Evolutionary conservation across 1,140 invertebrate species (phyloP).

Genomic region (Drosophila pallidifrons): DNA sequence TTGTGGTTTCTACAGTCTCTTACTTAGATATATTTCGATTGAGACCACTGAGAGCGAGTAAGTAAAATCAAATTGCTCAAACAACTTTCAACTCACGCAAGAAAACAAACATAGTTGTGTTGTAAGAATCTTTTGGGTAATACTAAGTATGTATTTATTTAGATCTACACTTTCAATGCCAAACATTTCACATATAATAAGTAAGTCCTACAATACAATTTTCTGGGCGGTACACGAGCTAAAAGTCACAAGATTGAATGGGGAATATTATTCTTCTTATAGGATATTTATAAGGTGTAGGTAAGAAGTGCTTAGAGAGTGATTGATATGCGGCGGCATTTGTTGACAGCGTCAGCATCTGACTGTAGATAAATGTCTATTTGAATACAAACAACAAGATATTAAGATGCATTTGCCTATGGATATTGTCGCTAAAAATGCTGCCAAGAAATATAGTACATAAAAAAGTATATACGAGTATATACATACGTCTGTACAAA

Average conservation of each 20-base stretch:
- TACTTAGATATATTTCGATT: slow-evolving; percentile 2
- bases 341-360: slow-evolving; percentile 44
- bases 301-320: slow-evolving; percentile 46
- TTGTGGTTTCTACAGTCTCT: background rate
- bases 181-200: slow-evolving; percentile 17
- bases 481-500: slow-evolving; percentile 32
- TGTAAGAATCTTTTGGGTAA: slow-evolving; percentile 34
- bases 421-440: slow-evolving; percentile 35
- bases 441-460: slow-evolving; percentile 33
- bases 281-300: slow-evolving; percentile 40
- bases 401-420: slow-evolving; percentile 42
- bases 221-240: slow-evolving; percentile 27
- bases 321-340: slow-evolving; percentile 69
- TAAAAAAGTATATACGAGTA: slow-evolving; percentile 21
- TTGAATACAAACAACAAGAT: slow-evolving; percentile 54
- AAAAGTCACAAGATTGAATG: slow-evolving; percentile 69
- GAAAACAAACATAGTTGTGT: slow-evolving; percentile 38
- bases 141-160: slow-evolving; percentile 18
- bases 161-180: slow-evolving; percentile 34
- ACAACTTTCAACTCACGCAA: slow-evolving; percentile 23
- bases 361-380: slow-evolving; percentile 41
- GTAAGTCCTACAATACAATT: slow-evolving; percentile 26
- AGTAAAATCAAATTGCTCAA: slow-evolving; percentile 47
- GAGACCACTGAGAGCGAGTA: slow-evolving; percentile 17
- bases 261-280: slow-evolving; percentile 41